phyloP scores from a whole-genome alignment of 1,140 invertebrate genomes.

The Hylyphantes graminicola region DNA sequence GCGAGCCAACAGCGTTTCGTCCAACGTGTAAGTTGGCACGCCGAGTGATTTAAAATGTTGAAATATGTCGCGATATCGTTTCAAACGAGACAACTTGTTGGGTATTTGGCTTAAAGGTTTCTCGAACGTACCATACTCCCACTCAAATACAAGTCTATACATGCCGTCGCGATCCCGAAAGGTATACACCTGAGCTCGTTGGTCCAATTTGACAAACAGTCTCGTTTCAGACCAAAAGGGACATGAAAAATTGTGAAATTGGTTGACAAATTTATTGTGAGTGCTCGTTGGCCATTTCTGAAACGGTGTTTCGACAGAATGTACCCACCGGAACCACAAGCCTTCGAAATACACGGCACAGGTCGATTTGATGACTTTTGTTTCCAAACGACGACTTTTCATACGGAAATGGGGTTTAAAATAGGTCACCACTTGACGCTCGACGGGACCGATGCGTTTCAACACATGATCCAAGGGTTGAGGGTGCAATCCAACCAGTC shows the following conservation, averaged over 20 bases:
- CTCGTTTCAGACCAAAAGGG: neutral
- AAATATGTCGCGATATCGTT: neutral
- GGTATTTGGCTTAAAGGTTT: neutral
- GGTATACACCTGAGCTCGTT: neutral
- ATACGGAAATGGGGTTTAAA: slow-evolving; percentile 12
- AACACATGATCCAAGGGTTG: neutral
- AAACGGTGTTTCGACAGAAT: neutral
- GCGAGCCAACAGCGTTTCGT: neutral
- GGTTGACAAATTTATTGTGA: neutral
- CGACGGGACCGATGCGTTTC: neutral
- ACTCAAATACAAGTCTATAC: slow-evolving; percentile 26
- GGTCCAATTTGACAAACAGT: neutral
- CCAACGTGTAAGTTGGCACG: neutral
- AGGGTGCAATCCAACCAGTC: neutral
- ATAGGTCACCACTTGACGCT: neutral
- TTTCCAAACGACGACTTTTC: neutral
- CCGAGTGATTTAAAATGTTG: neutral
- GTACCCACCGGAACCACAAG: slow-evolving; percentile 25
- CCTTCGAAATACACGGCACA: neutral
- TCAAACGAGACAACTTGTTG: neutral
- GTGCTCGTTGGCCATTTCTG: neutral
- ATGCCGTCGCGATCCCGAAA: neutral
- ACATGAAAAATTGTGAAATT: neutral
- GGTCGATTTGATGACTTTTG: neutral
- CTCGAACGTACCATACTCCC: neutral